Conservation (phyloP, 2,113 vertebrate genomes). For the Menidia beryllina region DNA sequence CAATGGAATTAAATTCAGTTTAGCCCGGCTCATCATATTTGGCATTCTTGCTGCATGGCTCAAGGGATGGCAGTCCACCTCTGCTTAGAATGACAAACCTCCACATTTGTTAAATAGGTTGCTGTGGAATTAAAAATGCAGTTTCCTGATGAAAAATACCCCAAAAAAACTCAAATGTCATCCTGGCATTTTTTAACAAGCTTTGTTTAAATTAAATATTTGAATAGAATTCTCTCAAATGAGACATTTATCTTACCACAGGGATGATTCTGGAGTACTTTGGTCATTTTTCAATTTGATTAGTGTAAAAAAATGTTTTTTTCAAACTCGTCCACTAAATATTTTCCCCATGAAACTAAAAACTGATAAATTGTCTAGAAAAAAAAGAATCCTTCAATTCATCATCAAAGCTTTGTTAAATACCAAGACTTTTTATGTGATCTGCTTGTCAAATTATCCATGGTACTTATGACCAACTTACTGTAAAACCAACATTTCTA, state of each 20-base stretch:
- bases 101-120: background rate
- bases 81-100: background rate
- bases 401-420: too few relatives aligned
- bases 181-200: too few relatives aligned
- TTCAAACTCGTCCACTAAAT: too few relatives aligned
- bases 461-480: background rate
- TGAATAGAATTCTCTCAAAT: background rate
- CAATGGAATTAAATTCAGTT: slow-evolving; percentile 2
- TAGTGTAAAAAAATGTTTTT: too few relatives aligned
- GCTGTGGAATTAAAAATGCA: background rate
- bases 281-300: too few relatives aligned
- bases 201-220: too few relatives aligned
- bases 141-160: background rate
- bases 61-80: background rate
- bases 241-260: background rate
- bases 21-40: background rate
- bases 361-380: too few relatives aligned
- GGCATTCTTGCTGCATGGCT: background rate
- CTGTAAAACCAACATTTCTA: background rate
- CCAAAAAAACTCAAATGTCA: too few relatives aligned
- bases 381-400: too few relatives aligned
- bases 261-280: too few relatives aligned
- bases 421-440: too few relatives aligned
- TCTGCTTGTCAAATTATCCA: background rate
- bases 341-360: too few relatives aligned